Base-by-base conservation (phyloP, 1,140 invertebrate genomes). In the Lepidurus packardi region DNA sequence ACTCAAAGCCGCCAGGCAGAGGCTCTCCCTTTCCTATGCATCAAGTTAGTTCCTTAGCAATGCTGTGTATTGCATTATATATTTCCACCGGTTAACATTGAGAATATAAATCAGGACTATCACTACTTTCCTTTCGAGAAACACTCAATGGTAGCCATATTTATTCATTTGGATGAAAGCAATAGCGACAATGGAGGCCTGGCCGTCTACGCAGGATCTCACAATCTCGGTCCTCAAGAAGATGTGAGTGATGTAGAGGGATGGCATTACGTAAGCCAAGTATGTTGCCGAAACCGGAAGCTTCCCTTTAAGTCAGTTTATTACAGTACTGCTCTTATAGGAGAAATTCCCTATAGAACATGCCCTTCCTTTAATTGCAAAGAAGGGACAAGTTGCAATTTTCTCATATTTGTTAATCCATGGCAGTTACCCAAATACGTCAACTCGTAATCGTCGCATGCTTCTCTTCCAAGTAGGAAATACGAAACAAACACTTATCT, bases 1-100 rank as follows among this genome's bases (percentile, higher is more conserved):
- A 90, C 77, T 82, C 87, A 4, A 90, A 90, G 80, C 89, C 89
- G 3, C 88, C 89, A 4, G 87, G 87, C 75, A 88, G 87, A n/a
- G 89, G 89, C 9, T 88, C 88, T 6, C 87, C 89, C 1, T 90
- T 89, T 81, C 85, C 89, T 1, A 90, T 90, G 87, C 89, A 90
- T 80, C 87, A 88, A 81, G 83, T 78, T 3, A 47, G 16, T n/a
- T 74, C 42, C 47, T 11, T 24, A 16, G 25, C 7, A n/a, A 76
- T 43, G 1, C 25, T 73, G 21, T 10, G 73, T 42, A 34, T 76
- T 9, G 75, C n/a, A 6, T 34, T 73, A 41, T 65, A 4, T 45
- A 25, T 11, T 10, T 65, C 44, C 8, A 21, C 10, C 13, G 41
- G 47, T 1, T 44, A 47, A 11, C 24, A 25, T 4, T 53, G 77